Evolutionary conservation across 2,888 invertebrate genomes (phyloP), one percentile per base, ranked within the genome.

Genomic region (Julus scanicus): DNA sequence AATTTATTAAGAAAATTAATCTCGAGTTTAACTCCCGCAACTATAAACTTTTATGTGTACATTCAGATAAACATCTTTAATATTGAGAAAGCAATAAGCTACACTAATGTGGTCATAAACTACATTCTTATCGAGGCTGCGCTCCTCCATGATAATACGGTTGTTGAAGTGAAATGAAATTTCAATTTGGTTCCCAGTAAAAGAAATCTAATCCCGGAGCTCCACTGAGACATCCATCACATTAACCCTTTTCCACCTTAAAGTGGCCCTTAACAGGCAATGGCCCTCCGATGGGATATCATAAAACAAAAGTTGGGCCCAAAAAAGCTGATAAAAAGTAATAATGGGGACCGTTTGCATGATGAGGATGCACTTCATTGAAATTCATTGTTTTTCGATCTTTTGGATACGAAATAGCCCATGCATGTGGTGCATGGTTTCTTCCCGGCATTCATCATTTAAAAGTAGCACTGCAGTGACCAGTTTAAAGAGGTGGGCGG

Each of bases 1-100:
- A 63, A 63, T 63, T 63, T 63, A 63, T 63, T 63, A 63, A 63
- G 63, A 63, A 63, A 63, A 63, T 63, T 63, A 63, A 63, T 63
- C 63, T 63, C 63, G 63, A 63, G 63, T 63, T 63, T 63, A 63
- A 63, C 63, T 63, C 63, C 63, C 63, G 63, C 63, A 63, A 63
- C 63, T 63, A 63, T 63, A 63, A 63, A 63, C 63, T 63, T 63
- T 63, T 63, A 63, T 63, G 63, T 63, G 63, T 63, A 63, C 63
- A 63, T 63, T 63, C 63, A 63, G 63, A 63, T 63, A 63, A 63
- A 63, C 63, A 63, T 63, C 63, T 63, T 63, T 63, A 63, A 63
- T 63, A 63, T 63, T 63, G 63, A 63, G 63, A 63, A 63, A 63
- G 63, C 63, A 63, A 63, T 63, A 63, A 63, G 63, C 63, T 63